Conservation (phyloP, 2,113 vertebrate species). For the Suncus etruscus region DNA sequence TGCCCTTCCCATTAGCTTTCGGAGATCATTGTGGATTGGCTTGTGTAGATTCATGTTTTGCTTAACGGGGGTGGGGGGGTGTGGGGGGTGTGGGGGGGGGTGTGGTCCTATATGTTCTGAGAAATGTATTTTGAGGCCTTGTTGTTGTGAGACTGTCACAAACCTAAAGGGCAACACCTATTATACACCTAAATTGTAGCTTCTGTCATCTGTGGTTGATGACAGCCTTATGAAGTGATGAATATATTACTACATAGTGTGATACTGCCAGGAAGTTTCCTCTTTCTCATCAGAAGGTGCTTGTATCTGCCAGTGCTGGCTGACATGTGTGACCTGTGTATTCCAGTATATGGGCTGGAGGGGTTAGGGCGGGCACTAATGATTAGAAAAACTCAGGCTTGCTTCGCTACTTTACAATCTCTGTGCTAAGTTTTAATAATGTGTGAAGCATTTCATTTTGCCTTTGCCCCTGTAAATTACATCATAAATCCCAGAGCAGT, state of each 20-base stretch:
- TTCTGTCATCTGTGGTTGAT: not conserved
- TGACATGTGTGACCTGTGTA: fast-evolving
- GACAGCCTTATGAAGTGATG: not conserved
- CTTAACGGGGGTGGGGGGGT: not conserved
- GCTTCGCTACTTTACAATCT: not conserved
- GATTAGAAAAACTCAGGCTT: not conserved
- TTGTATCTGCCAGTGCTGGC: not conserved
- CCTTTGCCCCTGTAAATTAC: not conserved
- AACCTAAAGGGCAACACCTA: not conserved
- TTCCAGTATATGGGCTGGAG: too few relatives aligned
- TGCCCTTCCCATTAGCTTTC: not conserved
- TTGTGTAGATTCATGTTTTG: not conserved
- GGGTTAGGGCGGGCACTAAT: fast-evolving
- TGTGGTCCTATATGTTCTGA: not conserved
- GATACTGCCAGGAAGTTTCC: too few relatives aligned
- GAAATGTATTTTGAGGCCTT: not conserved
- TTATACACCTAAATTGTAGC: not conserved
- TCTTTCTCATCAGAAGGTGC: not conserved
- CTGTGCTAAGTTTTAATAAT: not conserved
- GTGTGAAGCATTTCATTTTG: not conserved
- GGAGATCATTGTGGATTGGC: not conserved
- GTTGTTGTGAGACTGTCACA: not conserved
- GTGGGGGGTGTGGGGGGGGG: too few relatives aligned
- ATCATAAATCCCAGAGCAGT: not conserved
- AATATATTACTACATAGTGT: not conserved